phyloP scores from a whole-genome alignment of 2,113 vertebrate species.

The Cyanoderma ruficeps region DNA sequence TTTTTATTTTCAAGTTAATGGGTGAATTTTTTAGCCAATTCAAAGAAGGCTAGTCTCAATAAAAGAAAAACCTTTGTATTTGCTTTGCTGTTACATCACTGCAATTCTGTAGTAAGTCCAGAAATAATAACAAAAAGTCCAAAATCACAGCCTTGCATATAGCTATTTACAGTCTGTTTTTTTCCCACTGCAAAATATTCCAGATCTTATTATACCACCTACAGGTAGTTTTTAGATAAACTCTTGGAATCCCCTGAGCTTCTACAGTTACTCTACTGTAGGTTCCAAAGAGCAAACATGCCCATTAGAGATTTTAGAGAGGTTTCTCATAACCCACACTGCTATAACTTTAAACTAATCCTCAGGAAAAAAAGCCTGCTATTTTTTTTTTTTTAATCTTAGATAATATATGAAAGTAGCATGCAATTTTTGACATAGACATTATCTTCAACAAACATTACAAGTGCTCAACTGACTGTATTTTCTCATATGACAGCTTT shows the following conservation, averaged over 20 bases:
- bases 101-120: not conserved
- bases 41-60: not conserved
- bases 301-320: not conserved
- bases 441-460: not conserved
- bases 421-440: not conserved
- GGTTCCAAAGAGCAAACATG: not conserved
- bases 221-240: slow-evolving; percentile 52
- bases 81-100: not conserved
- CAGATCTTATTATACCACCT: slow-evolving; percentile 65
- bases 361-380: not conserved
- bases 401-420: not conserved
- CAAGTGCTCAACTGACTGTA: not conserved
- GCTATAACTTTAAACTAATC: not conserved
- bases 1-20: not conserved
- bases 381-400: not conserved
- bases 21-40: not conserved
- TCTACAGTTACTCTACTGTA: not conserved
- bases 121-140: not conserved
- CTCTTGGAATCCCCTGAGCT: not conserved
- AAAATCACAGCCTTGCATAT: not conserved
- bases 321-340: not conserved
- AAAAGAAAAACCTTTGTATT: not conserved
- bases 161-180: not conserved
- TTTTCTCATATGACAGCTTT: not conserved
- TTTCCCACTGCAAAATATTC: slow-evolving; percentile 27